Evolutionary conservation across 2,797 vertebrate genomes (phyloP).

Genomic region (Phataginus tetradactyla): DNA sequence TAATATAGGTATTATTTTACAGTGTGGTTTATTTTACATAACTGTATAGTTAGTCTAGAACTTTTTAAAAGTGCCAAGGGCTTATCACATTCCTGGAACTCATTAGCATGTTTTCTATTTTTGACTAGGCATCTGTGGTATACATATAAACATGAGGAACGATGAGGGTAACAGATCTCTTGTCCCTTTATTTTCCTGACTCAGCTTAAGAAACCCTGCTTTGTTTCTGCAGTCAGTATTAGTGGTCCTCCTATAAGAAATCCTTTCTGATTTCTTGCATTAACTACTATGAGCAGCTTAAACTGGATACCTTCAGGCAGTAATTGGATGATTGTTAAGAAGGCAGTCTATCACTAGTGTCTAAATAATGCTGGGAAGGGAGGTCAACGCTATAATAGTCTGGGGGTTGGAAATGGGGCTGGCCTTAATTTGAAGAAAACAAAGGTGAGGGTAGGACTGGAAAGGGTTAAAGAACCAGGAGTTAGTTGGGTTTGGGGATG

Average conservation of each 20-base stretch:
- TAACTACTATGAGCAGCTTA: neutral
- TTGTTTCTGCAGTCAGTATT: neutral
- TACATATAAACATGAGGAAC: neutral
- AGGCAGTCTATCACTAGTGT: neutral
- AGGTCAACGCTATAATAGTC: neutral
- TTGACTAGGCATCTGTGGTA: neutral
- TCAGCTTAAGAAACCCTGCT: neutral
- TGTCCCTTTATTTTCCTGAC: neutral
- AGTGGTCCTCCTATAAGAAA: neutral
- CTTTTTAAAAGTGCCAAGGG: neutral
- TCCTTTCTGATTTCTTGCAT: neutral
- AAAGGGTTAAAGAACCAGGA: neutral
- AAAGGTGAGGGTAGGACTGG: neutral
- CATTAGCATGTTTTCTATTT: constrained; percentile 32
- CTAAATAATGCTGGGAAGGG: neutral
- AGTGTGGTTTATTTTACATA: neutral
- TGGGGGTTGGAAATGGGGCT: neutral
- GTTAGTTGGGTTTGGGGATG: neutral
- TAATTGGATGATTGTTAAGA: neutral
- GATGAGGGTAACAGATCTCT: neutral
- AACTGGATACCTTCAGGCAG: neutral
- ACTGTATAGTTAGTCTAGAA: neutral
- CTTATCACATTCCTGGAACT: constrained; percentile 2
- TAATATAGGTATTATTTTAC: constrained; percentile 18
- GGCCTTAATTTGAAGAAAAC: constrained; percentile 19